A percentile compares a stretch with the other conserved stretches of the same genome.
These are phyloP conservation scores for Caenorhabditis brenneri DNA, from an alignment of 1,140 invertebrate species.

Conservation along the genomic window DNA sequence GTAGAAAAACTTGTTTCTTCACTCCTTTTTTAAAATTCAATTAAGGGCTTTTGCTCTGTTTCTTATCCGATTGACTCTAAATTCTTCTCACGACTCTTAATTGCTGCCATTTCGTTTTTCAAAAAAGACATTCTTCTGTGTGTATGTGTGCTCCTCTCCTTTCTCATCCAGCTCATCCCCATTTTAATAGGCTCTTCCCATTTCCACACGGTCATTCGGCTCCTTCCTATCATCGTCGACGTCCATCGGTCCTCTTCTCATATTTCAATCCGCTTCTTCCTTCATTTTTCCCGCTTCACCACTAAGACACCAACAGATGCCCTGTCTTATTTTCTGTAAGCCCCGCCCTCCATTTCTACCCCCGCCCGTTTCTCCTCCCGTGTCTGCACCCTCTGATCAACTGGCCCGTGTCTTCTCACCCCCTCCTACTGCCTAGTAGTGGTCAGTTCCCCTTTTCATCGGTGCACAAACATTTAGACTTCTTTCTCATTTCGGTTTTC, in stretches of 20 bases:
- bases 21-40: neutral
- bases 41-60: too few species aligned
- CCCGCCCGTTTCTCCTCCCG: neutral
- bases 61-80: neutral
- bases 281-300: neutral
- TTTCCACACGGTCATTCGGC: conserved; percentile 21
- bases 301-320: conserved; percentile 18
- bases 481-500: conserved; percentile 22
- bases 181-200: conserved; percentile 30
- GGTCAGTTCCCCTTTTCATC: conserved; percentile 20
- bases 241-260: conserved; percentile 26
- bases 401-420: conserved; percentile 13
- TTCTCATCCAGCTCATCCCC: conserved; percentile 35
- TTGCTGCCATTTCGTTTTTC: conserved; percentile 20
- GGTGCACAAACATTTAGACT: conserved; percentile 37
- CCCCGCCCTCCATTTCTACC: neutral
- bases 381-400: conserved; percentile 20
- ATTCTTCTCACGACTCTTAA: conserved; percentile 1
- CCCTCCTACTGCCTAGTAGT: conserved; percentile 27
- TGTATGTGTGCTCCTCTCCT: too few species aligned
- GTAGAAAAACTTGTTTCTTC: too few species aligned
- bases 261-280: conserved; percentile 37
- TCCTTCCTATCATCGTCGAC: neutral
- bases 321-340: conserved; percentile 36
- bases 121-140: conserved; percentile 28